These are phyloP conservation scores for Eurystomus gularis DNA, from an alignment of 2,113 vertebrate genomes.

Conservation along the genomic window DNA sequence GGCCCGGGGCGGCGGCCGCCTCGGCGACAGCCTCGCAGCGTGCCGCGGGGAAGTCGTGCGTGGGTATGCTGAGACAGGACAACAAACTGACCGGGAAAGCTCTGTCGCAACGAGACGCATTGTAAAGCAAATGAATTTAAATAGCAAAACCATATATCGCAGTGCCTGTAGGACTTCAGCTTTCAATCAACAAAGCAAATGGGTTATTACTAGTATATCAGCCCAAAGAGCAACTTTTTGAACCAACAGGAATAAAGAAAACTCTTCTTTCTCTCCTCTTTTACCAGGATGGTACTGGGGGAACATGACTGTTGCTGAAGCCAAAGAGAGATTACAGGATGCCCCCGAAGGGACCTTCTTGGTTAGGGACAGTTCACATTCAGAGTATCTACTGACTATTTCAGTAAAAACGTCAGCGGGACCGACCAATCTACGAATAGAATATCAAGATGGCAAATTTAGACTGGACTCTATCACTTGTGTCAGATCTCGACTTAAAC, in stretches of 20 bases:
- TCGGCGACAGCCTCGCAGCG: not conserved
- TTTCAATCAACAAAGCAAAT: not conserved
- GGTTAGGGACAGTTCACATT: slow-evolving; percentile 92
- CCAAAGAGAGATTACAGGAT: slow-evolving; percentile 91
- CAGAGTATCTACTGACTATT: slow-evolving; percentile 93
- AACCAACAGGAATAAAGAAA: not conserved
- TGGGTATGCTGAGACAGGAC: not conserved
- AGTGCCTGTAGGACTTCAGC: not conserved
- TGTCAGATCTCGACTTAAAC: slow-evolving; percentile 89
- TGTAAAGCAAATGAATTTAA: not conserved
- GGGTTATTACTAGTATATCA: not conserved
- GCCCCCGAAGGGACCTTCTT: slow-evolving; percentile 91
- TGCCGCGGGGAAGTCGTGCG: not conserved
- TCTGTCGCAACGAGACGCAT: not conserved
- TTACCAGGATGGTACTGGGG: slow-evolving; percentile 96
- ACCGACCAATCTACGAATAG: slow-evolving; percentile 94
- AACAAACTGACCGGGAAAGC: not conserved
- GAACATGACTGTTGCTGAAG: slow-evolving; percentile 90
- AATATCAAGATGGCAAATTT: slow-evolving; percentile 93
- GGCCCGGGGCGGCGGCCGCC: not conserved
- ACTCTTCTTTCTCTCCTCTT: slow-evolving; percentile 28
- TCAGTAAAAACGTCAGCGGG: slow-evolving; percentile 94
- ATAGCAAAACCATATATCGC: not conserved
- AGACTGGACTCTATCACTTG: slow-evolving; percentile 94
- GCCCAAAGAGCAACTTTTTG: not conserved